Base-by-base conservation (phyloP, 2,797 vertebrate genomes). In the Phrynocephalus guinanensis region DNA sequence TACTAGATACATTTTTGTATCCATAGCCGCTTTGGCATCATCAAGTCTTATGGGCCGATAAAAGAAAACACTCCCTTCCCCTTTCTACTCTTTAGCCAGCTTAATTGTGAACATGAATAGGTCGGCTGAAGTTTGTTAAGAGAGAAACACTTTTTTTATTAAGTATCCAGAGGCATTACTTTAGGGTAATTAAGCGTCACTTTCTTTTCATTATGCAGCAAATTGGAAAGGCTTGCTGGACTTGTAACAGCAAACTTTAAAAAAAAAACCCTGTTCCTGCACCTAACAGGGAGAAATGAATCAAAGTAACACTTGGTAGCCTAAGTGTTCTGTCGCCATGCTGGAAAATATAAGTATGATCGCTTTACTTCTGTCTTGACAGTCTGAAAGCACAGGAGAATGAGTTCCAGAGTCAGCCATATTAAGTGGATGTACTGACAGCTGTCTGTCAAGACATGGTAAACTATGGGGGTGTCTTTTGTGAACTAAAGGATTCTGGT, bases 1-100 rank as follows among this genome's bases (percentile, higher is more conserved):
- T 44, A 44, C 38, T 44, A 44, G 38, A 44, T 44, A 44, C 38
- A 22, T 20, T 0, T 63, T 0, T 52, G 28, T 71, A 84, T 89
- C 86, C 79, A 48, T 1, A 52, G 70, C 83, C 10, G 24, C 60
- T 26, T 38, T 60, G 85, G 67, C 68, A 82, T 88, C 80, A 28
- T 20, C 3, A 1, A 20, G n/a, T 28, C 90, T 85, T 66, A 1
- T 13, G 10, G 56, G 26, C 3, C 1, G 20, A 22, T 70, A 48
- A 24, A 66, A 67, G 50, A 22, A 26, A 77, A n/a, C 7, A 48
- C 16, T 33, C 26, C 26, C 20, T 77, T 60, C 30, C 38, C 24
- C 24, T 79, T 86, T 68, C n/a, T 20, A 16, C 66, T 84, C 56
- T 44, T n/a, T 85, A 26, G 78, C 33, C 6, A 48, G 79, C 78